A percentile compares a stretch with the other conserved stretches of the same genome.
Conservation (phyloP, 2,113 vertebrate genomes). For the Bettongia penicillata region DNA sequence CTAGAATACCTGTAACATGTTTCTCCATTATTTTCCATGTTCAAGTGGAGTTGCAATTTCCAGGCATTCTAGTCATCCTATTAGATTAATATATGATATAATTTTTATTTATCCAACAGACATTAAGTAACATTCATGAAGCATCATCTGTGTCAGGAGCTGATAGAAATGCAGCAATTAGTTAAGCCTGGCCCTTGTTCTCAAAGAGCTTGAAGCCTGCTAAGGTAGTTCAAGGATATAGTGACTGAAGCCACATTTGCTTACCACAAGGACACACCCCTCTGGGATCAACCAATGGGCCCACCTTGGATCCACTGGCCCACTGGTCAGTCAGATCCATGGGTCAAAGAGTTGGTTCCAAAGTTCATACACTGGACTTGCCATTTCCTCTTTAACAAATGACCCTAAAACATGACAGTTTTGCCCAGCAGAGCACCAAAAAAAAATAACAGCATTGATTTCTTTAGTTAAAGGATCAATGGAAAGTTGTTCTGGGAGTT, state of each 20-base stretch:
- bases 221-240: background rate
- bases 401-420: conserved; percentile 35
- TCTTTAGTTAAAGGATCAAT: conserved; percentile 34
- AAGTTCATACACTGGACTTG: background rate
- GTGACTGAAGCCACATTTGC: background rate
- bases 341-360: background rate
- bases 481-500: background rate
- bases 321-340: background rate
- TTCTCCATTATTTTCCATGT: background rate
- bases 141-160: background rate
- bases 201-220: background rate
- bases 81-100: background rate
- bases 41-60: background rate
- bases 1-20: background rate
- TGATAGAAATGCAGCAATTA: background rate
- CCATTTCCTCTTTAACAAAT: background rate
- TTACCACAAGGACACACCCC: background rate
- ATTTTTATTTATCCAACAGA: background rate
- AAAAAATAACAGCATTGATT: conserved; percentile 29
- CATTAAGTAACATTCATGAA: background rate
- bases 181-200: background rate
- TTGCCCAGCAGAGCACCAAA: conserved; percentile 40
- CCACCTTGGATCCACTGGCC: background rate
- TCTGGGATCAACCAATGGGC: background rate
- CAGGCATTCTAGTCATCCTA: background rate